Evolutionary conservation across 2,888 invertebrate genomes (phyloP).

Genomic region (Gibbula magus): DNA sequence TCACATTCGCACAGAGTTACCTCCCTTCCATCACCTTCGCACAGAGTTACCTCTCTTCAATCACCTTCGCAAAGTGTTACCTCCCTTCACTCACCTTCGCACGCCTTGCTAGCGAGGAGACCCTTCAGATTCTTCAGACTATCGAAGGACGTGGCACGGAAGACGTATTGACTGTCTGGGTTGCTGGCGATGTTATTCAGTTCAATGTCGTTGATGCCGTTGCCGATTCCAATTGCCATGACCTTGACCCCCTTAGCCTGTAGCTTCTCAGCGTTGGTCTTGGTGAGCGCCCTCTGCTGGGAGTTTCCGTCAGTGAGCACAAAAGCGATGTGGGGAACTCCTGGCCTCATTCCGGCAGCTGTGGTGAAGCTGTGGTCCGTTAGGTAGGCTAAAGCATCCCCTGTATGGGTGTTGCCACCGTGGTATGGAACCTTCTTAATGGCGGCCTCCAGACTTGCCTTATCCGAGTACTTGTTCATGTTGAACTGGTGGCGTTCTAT

Average conservation of each 20-base stretch:
- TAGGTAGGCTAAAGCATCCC: slow-evolving; percentile 53
- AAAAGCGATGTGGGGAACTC: slow-evolving; percentile 61
- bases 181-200: slow-evolving; percentile 61
- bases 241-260: slow-evolving; percentile 41
- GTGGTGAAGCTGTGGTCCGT: slow-evolving; percentile 51
- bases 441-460: slow-evolving; percentile 44
- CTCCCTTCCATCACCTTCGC: no score
- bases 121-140: slow-evolving; percentile 57
- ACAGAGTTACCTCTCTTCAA: no score
- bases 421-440: slow-evolving; percentile 44
- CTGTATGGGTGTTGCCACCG: slow-evolving; percentile 59
- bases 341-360: slow-evolving; percentile 48
- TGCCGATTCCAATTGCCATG: slow-evolving; percentile 63
- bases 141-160: slow-evolving; percentile 63
- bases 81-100: slow-evolving; percentile 50
- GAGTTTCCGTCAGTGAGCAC: slow-evolving; percentile 66
- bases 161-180: slow-evolving; percentile 66
- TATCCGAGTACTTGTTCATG: slow-evolving; percentile 48
- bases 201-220: slow-evolving; percentile 49
- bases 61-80: no score
- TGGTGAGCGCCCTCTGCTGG: background rate
- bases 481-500: slow-evolving; percentile 53
- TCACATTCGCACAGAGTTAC: no score
- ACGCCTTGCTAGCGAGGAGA: slow-evolving; percentile 57
- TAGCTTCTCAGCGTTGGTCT: slow-evolving; percentile 8